Percentiles rank a stretch among this genome's conserved stretches.
These are phyloP conservation scores for Stegodyphus mimosarum DNA, from an alignment of 1,140 invertebrate genomes.

Conservation along the genomic window DNA sequence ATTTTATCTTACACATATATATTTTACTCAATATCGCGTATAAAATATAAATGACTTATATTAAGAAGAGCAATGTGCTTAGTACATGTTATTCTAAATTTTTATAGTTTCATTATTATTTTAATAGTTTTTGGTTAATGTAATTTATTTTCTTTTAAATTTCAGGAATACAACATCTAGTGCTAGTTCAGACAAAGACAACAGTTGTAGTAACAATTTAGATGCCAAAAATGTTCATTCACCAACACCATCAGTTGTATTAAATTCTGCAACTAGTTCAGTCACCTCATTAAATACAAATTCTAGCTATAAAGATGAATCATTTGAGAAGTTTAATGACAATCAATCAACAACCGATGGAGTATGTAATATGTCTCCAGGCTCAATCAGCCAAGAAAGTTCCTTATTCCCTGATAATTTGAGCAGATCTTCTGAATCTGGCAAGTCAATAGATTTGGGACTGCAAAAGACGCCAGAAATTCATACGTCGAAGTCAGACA, in stretches of 20 bases:
- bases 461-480: slow-evolving; percentile 30
- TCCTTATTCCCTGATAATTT: slow-evolving; percentile 49
- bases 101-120: not conserved
- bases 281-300: slow-evolving; percentile 5
- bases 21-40: no score
- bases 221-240: slow-evolving; percentile 24
- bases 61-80: no score
- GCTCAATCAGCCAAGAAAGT: slow-evolving; percentile 34
- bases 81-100: not conserved
- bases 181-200: slow-evolving; percentile 31
- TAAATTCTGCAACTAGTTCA: slow-evolving; percentile 20
- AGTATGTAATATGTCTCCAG: slow-evolving; percentile 19
- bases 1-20: no score
- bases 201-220: not conserved
- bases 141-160: not conserved
- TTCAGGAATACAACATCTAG: slow-evolving; percentile 22
- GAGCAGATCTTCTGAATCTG: slow-evolving; percentile 62
- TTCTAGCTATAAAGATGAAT: slow-evolving; percentile 10
- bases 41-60: no score
- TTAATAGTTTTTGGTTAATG: not conserved
- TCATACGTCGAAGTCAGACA: slow-evolving; percentile 40
- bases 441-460: slow-evolving; percentile 58
- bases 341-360: slow-evolving; percentile 11
- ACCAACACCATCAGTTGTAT: slow-evolving; percentile 5
- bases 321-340: slow-evolving; percentile 21